A percentile compares a stretch with the other conserved stretches of the same genome.
Evolutionary conservation across 2,888 invertebrate species (phyloP).

Genomic region (Tiliacea citrago): DNA sequence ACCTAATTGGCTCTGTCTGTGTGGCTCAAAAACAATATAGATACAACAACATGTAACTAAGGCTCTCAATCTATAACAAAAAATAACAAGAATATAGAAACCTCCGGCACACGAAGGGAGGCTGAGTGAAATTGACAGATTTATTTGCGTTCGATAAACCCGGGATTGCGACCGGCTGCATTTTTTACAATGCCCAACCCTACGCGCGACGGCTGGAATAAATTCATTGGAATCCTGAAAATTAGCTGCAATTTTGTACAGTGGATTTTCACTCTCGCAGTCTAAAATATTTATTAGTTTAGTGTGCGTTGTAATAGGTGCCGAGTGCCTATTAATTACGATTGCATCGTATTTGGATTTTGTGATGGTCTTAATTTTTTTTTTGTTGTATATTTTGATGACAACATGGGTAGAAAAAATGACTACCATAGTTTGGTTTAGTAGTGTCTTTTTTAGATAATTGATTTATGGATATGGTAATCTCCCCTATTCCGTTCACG

Average conservation of each 20-base stretch:
- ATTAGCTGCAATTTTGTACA: constrained; percentile 64
- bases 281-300: constrained; percentile 64
- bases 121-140: constrained; percentile 90
- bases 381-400: constrained; percentile 18
- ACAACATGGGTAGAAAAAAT: constrained; percentile 21
- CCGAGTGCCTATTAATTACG: constrained; percentile 47
- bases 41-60: constrained; percentile 5
- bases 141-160: constrained; percentile 87
- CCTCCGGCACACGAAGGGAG: constrained; percentile 73
- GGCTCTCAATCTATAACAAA: constrained; percentile 30
- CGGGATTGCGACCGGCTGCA: constrained; percentile 83
- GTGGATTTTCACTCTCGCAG: constrained; percentile 63
- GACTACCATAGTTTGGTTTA: not conserved
- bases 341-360: constrained; percentile 48
- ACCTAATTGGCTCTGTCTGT: too few relatives aligned
- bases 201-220: constrained; percentile 62
- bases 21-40: not conserved
- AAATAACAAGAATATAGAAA: constrained; percentile 62
- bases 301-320: constrained; percentile 49
- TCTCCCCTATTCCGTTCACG: not conserved
- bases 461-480: not conserved
- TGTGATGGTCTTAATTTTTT: constrained; percentile 18
- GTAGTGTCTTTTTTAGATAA: not conserved
- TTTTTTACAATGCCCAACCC: constrained; percentile 80
- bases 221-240: constrained; percentile 68